These are phyloP conservation scores for Drosophila anomalata DNA, from an alignment of 2,888 invertebrate species.

Conservation along the genomic window DNA sequence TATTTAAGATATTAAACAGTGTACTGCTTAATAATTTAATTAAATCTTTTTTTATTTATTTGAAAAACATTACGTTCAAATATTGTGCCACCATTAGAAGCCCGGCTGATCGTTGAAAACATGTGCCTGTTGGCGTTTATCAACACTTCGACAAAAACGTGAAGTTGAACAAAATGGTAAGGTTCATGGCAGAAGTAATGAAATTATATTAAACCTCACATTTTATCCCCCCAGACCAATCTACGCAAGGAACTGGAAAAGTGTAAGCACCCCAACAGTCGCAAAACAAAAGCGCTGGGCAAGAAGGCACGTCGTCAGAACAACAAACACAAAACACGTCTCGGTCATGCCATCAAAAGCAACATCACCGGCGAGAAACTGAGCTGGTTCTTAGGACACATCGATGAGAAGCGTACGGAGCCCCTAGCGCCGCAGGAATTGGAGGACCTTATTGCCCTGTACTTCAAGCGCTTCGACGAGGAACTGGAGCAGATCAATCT, in stretches of 20 bases:
- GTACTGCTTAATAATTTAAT: neutral
- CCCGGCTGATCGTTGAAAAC: conserved; percentile 16
- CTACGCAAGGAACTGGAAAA: conserved; percentile 85
- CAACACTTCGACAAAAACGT: conserved; percentile 53
- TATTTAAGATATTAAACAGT: neutral
- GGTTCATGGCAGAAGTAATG: neutral
- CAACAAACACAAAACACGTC: conserved; percentile 81
- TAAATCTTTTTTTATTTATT: neutral
- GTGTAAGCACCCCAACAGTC: conserved; percentile 93
- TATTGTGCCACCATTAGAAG: neutral
- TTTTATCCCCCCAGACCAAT: conserved; percentile 81
- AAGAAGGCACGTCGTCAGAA: conserved; percentile 87
- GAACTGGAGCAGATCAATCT: conserved; percentile 91
- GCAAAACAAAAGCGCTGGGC: conserved; percentile 90
- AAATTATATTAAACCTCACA: neutral
- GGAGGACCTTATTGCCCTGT: conserved; percentile 84
- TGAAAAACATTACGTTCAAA: neutral
- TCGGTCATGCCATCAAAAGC: conserved; percentile 88
- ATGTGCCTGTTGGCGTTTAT: conserved; percentile 8
- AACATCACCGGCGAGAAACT: conserved; percentile 91
- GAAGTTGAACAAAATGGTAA: conserved; percentile 47
- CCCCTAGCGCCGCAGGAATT: conserved; percentile 87
- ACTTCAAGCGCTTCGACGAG: conserved; percentile 88
- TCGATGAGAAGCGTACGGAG: conserved; percentile 84
- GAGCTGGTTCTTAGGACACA: conserved; percentile 89